These are phyloP conservation scores for Podiceps cristatus DNA, from an alignment of 2,113 vertebrate species.

Conservation along the genomic window DNA sequence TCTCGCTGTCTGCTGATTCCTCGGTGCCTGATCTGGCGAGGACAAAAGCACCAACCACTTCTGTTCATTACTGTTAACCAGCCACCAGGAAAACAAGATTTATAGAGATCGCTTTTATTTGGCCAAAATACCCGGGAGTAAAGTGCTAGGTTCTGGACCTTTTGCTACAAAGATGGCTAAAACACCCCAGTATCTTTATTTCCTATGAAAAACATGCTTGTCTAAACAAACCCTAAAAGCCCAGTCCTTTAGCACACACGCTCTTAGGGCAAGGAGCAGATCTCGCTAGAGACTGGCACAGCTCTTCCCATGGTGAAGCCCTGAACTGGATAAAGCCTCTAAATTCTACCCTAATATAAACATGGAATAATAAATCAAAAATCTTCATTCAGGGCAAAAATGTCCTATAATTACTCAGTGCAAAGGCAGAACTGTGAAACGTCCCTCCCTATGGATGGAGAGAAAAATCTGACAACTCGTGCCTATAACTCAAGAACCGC, in stretches of 20 bases:
- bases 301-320: background rate
- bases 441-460: background rate
- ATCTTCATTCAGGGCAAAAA: background rate
- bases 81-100: background rate
- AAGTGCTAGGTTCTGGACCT: background rate
- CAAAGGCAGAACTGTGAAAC: background rate
- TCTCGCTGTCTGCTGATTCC: background rate
- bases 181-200: background rate
- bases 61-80: background rate
- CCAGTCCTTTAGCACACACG: background rate
- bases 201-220: background rate
- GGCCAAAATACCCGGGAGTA: background rate
- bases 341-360: background rate
- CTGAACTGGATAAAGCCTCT: background rate
- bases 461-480: background rate
- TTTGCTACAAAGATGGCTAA: background rate
- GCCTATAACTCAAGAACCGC: background rate
- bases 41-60: background rate
- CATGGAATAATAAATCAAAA: background rate
- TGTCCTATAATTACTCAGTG: rapidly evolving
- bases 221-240: background rate
- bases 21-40: rapidly evolving
- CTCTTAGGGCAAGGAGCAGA: background rate
- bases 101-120: background rate
- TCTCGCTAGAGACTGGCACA: background rate